Base-by-base conservation (phyloP, 2,797 vertebrate species). In the Sebastes glaucus region DNA sequence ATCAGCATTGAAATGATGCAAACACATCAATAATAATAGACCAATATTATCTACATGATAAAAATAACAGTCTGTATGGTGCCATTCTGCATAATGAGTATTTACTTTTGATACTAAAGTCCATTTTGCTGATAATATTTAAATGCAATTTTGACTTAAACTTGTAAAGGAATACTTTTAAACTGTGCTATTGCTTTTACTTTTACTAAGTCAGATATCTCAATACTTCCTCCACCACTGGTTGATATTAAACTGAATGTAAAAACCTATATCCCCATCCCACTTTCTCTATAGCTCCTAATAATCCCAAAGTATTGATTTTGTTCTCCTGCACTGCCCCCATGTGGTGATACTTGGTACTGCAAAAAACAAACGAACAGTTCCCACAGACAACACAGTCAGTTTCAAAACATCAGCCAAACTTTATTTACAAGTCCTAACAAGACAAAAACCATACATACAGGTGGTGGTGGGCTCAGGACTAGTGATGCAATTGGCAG, bases 391-490 rank as follows among this genome's bases (percentile, higher is more conserved):
- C 5, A 49, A 60, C 72, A 4, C 8, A 11, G 27, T 7, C 46
- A 0, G 27, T 71, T 85, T 90, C 74, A 93, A 94, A 94, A 93
- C 82, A 88, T 78, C 88, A 87, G 81, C 85, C 87, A 85, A 93
- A 84, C 88, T 96, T 95, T 95, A 95, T 95, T 95, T 91, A 92
- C 89, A 93, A 76, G 75, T 90, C 75, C 78, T 77, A 84, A 88
- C 65, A 89, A 84, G 46, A 90, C 79, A 83, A 81, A 89, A 81
- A 78, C 68, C 61, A 75, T 61, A 86, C 61, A 81, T 55, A 78
- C 77, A 18, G 64, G 46, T 70, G 64, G 35, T 11, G 52, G 32
- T 80, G 57, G 65, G 57, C 30, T 83, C 10, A 66, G n/a, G 23
- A 53, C 3, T 7, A 35, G 23, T 27, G 67, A 85, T 62, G 32